Percentiles rank a stretch among this genome's conserved stretches.
Evolutionary conservation across 2,888 invertebrate genomes (phyloP).

Genomic region (Chaetoderma sp.): DNA sequence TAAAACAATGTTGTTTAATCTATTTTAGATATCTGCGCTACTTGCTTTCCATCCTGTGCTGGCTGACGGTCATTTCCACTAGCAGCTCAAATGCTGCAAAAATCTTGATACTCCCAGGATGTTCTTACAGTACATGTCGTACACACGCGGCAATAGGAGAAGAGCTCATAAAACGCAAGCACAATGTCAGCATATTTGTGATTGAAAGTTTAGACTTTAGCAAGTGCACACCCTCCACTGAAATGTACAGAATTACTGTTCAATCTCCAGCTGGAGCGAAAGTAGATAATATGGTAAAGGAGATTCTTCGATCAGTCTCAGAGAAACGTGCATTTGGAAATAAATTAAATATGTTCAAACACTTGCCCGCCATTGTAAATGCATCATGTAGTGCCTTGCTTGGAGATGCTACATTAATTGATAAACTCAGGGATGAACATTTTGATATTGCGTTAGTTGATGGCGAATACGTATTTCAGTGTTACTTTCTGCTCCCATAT

Average conservation of each 20-base stretch:
- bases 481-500: slow-evolving; percentile 17
- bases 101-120: slow-evolving; percentile 7
- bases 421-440: neutral
- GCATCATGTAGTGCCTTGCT: neutral
- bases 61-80: neutral
- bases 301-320: neutral
- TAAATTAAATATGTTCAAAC: neutral
- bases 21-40: neutral
- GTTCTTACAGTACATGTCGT: slow-evolving; percentile 3
- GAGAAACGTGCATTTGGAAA: neutral
- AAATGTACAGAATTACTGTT: too few species aligned
- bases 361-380: neutral
- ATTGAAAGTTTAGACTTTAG: neutral
- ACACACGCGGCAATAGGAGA: slow-evolving; percentile 2
- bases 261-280: neutral
- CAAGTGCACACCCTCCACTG: neutral
- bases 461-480: neutral
- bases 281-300: neutral
- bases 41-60: neutral
- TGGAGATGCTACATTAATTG: neutral
- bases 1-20: neutral
- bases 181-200: slow-evolving; percentile 10
- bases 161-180: slow-evolving; percentile 13
- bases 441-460: slow-evolving; percentile 29
- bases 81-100: neutral